Evolutionary conservation across 2,888 invertebrate species (phyloP).

Genomic region (Athalia cordata): DNA sequence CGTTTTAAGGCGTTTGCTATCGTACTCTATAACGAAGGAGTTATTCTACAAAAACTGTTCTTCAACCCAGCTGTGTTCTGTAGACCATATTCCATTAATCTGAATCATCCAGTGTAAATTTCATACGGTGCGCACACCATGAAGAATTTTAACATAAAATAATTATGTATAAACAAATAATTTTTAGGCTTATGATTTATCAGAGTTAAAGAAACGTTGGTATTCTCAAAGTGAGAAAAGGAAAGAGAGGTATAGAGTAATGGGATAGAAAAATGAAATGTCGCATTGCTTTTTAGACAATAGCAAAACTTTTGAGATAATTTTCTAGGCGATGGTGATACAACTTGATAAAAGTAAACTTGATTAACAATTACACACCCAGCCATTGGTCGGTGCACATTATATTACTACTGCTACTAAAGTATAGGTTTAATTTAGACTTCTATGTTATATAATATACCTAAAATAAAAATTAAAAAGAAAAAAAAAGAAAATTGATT

Average conservation of each 20-base stretch:
- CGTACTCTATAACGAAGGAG: neutral
- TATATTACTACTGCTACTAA: slow-evolving; percentile 25
- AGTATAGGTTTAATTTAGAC: slow-evolving; percentile 36
- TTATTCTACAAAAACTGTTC: slow-evolving; percentile 45
- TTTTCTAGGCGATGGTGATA: slow-evolving; percentile 9
- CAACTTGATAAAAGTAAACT: neutral
- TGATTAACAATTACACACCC: slow-evolving; percentile 20
- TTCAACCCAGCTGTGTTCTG: slow-evolving; percentile 37
- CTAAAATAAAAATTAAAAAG: slow-evolving; percentile 20
- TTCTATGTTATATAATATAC: slow-evolving; percentile 31
- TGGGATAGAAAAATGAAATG: neutral
- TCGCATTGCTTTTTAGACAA: slow-evolving; percentile 1
- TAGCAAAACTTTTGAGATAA: slow-evolving; percentile 6
- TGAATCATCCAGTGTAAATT: slow-evolving; percentile 36
- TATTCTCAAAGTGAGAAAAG: neutral
- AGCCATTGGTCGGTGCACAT: slow-evolving; percentile 28
- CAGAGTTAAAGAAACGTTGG: neutral
- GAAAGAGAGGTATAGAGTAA: neutral
- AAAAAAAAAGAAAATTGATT: slow-evolving; percentile 17
- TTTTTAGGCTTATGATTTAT: slow-evolving; percentile 21
- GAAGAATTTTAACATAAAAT: slow-evolving; percentile 33
- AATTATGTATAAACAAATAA: slow-evolving; percentile 14
- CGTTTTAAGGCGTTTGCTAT: neutral
- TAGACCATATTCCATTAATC: slow-evolving; percentile 23
- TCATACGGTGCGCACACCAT: slow-evolving; percentile 39